phyloP scores from a whole-genome alignment of 2,113 vertebrate species.

The Syngnathoides biaculeatus region DNA sequence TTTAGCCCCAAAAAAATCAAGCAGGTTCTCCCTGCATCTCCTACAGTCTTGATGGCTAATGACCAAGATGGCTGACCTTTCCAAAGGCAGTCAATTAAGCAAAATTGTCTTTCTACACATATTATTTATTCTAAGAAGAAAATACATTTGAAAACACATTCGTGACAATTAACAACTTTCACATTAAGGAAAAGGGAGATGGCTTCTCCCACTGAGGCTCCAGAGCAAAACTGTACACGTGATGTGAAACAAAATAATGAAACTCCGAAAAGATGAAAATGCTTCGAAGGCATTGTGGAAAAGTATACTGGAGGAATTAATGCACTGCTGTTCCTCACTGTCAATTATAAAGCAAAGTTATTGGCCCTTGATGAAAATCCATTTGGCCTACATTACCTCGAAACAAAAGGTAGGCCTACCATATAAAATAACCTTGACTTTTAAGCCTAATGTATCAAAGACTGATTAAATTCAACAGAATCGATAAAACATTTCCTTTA shows the following conservation, averaged over 20 bases:
- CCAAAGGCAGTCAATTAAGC: not conserved
- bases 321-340: not conserved
- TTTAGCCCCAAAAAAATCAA: not conserved
- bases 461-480: no score
- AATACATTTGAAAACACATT: not conserved
- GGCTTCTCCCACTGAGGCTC: not conserved
- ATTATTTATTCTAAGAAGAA: no score
- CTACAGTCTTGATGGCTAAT: not conserved
- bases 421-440: not conserved
- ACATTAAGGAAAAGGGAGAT: not conserved
- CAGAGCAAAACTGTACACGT: not conserved
- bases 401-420: not conserved
- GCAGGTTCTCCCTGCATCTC: no score
- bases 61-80: not conserved
- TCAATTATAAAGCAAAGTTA: not conserved
- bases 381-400: not conserved
- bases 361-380: not conserved
- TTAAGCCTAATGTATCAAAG: no score
- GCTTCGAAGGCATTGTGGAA: not conserved
- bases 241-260: not conserved
- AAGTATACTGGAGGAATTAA: not conserved
- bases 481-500: no score
- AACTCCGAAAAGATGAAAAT: not conserved
- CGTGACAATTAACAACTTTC: not conserved
- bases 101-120: no score